These are phyloP conservation scores for Malacoraja senta DNA, from an alignment of 2,797 vertebrate genomes.

Conservation along the genomic window DNA sequence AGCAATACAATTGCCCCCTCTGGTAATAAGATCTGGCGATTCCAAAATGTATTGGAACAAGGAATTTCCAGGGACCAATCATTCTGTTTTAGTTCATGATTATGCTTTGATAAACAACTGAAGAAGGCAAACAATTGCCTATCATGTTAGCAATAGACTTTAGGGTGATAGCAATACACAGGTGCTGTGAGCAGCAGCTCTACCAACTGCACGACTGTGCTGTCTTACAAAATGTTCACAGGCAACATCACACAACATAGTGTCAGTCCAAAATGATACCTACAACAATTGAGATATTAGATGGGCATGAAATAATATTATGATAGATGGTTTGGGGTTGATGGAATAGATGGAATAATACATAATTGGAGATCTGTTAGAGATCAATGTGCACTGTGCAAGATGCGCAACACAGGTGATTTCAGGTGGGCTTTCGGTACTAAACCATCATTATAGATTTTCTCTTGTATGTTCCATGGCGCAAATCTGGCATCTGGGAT, in stretches of 20 bases:
- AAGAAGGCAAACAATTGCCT: neutral
- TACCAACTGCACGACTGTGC: neutral
- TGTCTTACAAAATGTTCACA: neutral
- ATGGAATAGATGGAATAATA: neutral
- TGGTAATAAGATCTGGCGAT: neutral
- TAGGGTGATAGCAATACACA: neutral
- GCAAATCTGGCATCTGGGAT: no score
- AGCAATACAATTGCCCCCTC: neutral
- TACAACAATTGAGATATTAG: neutral
- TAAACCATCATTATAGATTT: no score
- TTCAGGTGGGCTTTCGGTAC: no score
- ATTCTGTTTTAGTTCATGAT: neutral
- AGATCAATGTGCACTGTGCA: no score
- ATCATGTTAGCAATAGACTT: neutral
- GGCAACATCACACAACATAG: neutral
- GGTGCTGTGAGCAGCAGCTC: no score
- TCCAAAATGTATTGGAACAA: neutral
- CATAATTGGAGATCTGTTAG: neutral
- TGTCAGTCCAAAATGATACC: neutral
- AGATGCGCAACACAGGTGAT: no score
- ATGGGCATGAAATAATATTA: neutral
- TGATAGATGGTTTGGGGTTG: neutral
- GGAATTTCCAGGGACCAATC: neutral
- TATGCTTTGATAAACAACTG: neutral
- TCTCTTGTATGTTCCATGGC: no score